Conservation (phyloP, 2,888 invertebrate species). For the Heliconius charithonia region DNA sequence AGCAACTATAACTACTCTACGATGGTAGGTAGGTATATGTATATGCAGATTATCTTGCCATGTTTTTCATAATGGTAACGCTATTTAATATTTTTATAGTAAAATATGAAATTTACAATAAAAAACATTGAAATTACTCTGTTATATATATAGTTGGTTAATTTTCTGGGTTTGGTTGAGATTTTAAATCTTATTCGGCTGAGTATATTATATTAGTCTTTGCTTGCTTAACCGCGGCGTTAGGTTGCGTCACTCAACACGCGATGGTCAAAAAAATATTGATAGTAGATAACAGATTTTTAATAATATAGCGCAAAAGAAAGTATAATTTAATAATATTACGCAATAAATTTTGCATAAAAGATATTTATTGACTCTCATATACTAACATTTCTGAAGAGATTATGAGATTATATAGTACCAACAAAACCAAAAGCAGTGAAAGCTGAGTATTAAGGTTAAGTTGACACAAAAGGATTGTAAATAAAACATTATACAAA, state of each 20-base stretch:
- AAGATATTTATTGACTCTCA: background rate
- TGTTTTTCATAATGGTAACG: conserved; percentile 45
- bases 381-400: conserved; percentile 2
- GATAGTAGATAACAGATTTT: background rate
- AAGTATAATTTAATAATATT: background rate
- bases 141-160: background rate
- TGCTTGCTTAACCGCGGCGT: background rate
- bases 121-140: background rate
- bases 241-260: background rate
- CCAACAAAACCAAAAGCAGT: conserved; percentile 25
- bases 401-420: conserved; percentile 22
- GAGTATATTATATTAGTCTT: background rate
- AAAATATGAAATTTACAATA: background rate
- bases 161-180: background rate
- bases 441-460: conserved; percentile 36
- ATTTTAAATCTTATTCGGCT: background rate
- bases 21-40: conserved; percentile 33
- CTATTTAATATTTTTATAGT: background rate
- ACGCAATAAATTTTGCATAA: background rate
- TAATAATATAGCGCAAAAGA: background rate
- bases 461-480: conserved; percentile 39
- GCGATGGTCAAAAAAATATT: background rate
- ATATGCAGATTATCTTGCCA: conserved; percentile 51
- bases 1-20: conserved; percentile 43
- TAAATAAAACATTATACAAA: conserved; percentile 32